phyloP scores from a whole-genome alignment of 2,888 invertebrate genomes.

The Hypercompe scribonia region DNA sequence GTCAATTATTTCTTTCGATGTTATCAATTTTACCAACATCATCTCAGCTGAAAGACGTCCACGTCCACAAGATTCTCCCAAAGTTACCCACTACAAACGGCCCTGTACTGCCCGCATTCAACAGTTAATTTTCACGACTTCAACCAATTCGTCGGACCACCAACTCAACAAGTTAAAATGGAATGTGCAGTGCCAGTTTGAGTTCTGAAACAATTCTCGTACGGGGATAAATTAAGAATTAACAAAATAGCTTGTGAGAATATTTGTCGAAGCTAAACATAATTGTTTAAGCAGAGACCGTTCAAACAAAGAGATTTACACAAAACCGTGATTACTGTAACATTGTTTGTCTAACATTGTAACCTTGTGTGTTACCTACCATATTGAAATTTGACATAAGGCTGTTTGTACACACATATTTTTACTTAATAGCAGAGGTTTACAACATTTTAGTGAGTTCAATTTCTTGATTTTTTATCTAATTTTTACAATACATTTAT shows the following conservation, averaged over 20 bases:
- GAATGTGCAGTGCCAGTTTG: not conserved
- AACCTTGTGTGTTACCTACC: constrained; percentile 37
- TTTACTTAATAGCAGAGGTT: not conserved
- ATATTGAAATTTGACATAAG: constrained; percentile 39
- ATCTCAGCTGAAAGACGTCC: too few species aligned
- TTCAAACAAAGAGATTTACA: constrained; percentile 34
- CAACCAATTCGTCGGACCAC: not conserved
- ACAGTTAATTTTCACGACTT: not conserved
- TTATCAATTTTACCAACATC: too few species aligned
- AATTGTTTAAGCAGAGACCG: constrained; percentile 19
- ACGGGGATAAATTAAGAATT: constrained; percentile 9
- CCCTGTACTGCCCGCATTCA: not conserved
- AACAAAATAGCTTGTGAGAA: constrained; percentile 16
- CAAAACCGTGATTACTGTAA: constrained; percentile 38
- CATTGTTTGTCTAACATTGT: constrained; percentile 42
- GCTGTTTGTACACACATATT: constrained; percentile 24
- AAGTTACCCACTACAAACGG: not conserved
- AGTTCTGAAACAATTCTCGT: not conserved
- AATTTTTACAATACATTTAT: not conserved
- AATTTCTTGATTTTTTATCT: not conserved
- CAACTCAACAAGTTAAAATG: not conserved
- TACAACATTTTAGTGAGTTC: not conserved
- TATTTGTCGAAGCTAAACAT: constrained; percentile 20
- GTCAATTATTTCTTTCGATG: too few species aligned
- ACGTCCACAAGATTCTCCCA: too few species aligned